phyloP scores from a whole-genome alignment of 92 coral and sea anemone species.

The Palythoa caribaeorum region DNA sequence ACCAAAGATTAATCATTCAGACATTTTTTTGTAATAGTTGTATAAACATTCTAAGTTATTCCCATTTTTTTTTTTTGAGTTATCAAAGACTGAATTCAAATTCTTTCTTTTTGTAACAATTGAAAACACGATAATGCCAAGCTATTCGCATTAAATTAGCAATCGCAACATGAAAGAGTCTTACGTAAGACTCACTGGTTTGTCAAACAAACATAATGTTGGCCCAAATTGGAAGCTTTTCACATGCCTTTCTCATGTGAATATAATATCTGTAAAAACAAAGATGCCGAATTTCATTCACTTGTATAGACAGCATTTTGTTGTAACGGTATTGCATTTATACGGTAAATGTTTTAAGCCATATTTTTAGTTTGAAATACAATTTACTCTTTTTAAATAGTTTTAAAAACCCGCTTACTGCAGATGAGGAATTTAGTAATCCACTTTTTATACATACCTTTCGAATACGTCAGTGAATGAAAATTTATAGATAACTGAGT shows the following conservation, averaged over 20 bases:
- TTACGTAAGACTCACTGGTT: not conserved
- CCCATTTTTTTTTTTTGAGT: too few relatives aligned
- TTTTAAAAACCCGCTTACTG: too few relatives aligned
- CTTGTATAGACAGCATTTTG: not conserved
- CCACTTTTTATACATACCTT: too few relatives aligned
- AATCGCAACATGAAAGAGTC: not conserved
- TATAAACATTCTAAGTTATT: too few relatives aligned
- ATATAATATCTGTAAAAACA: not conserved
- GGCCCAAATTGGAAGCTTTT: constrained; percentile 14
- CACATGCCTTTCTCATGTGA: not conserved
- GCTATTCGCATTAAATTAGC: not conserved
- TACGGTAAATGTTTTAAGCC: not conserved
- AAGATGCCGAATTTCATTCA: not conserved
- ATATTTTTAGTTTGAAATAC: not conserved
- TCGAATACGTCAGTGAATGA: too few relatives aligned
- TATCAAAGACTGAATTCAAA: not conserved
- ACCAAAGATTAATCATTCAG: too few relatives aligned
- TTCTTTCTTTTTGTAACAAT: not conserved
- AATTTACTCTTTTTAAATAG: not conserved
- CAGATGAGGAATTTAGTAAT: too few relatives aligned
- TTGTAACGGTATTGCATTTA: not conserved
- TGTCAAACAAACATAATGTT: not conserved
- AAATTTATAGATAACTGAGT: too few relatives aligned
- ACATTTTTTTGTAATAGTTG: too few relatives aligned
- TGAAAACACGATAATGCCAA: not conserved